These are phyloP conservation scores for Coenobita brevimanus DNA, from an alignment of 1,140 invertebrate genomes.

Conservation along the genomic window DNA sequence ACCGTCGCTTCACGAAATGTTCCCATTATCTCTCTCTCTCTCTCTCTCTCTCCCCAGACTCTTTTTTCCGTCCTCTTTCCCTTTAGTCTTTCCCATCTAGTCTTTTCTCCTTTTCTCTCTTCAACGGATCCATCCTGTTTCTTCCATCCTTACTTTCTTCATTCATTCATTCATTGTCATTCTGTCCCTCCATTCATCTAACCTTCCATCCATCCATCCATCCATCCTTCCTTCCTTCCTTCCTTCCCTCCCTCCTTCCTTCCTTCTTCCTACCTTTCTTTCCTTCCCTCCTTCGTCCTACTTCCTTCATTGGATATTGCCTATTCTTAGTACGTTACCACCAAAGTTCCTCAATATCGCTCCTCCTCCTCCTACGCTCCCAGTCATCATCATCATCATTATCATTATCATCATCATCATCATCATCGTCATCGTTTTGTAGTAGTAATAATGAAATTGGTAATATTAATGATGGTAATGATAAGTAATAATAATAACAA, in stretches of 20 bases:
- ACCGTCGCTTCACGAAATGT: background rate
- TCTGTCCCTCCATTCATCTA: no score
- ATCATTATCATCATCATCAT: background rate
- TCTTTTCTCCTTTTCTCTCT: no score
- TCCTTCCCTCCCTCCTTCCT: background rate
- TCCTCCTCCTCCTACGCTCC: background rate
- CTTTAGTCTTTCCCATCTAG: background rate
- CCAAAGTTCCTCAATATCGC: background rate
- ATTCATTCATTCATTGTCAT: no score
- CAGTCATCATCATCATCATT: background rate
- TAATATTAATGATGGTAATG: no score
- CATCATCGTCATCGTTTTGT: background rate
- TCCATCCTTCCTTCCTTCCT: background rate
- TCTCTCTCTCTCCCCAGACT: background rate
- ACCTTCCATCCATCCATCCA: background rate
- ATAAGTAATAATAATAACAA: no score
- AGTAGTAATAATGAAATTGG: background rate
- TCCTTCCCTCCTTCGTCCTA: background rate
- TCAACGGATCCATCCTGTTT: no score
- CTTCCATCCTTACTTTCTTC: no score
- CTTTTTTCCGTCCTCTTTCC: background rate
- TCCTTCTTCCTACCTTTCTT: no score
- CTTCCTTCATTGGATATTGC: background rate
- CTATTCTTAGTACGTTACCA: background rate
- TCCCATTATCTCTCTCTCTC: slow-evolving; percentile 2